Conservation (phyloP, 35 echinoderm and acorn worm genomes). For the Chiridota heheva region DNA sequence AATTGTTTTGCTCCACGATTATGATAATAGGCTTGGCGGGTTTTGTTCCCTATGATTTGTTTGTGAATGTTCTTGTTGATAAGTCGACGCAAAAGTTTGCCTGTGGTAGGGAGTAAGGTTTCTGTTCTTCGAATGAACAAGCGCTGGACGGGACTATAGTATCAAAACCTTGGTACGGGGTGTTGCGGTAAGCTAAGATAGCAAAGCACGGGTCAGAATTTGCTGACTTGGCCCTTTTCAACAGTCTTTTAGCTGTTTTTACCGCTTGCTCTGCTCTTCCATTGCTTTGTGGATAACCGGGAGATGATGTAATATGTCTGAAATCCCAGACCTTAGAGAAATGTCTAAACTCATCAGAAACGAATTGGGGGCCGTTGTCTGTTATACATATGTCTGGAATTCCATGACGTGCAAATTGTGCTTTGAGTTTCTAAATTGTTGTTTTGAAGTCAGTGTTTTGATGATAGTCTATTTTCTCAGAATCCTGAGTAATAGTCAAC, state of each 20-base stretch:
- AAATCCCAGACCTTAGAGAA: constrained; percentile 63
- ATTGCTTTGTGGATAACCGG: constrained; percentile 10
- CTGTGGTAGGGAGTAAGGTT: constrained; percentile 46
- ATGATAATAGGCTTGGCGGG: constrained; percentile 36
- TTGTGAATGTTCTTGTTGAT: constrained; percentile 12
- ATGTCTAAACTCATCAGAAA: constrained; percentile 34
- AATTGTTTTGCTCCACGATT: constrained; percentile 24
- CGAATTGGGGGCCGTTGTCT: constrained; percentile 44
- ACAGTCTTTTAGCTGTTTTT: constrained; percentile 16
- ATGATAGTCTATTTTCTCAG: constrained; percentile 63
- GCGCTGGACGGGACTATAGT: constrained; percentile 49
- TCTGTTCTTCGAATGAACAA: constrained; percentile 57
- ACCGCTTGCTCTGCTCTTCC: constrained; percentile 27
- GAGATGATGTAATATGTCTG: constrained; percentile 48
- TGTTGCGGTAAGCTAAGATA: constrained; percentile 63
- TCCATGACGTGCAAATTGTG: constrained; percentile 46
- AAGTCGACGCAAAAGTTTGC: constrained; percentile 20
- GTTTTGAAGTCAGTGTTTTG: constrained; percentile 8
- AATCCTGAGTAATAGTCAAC: constrained; percentile 60
- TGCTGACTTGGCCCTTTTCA: constrained; percentile 30
- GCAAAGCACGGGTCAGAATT: constrained; percentile 57
- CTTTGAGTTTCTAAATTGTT: constrained; percentile 36
- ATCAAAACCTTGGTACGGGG: constrained; percentile 52
- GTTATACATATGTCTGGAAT: constrained; percentile 59
- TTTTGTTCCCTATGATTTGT: not conserved